These are phyloP conservation scores for Diadumene lineata DNA, from an alignment of 92 coral and sea anemone genomes.

Conservation along the genomic window DNA sequence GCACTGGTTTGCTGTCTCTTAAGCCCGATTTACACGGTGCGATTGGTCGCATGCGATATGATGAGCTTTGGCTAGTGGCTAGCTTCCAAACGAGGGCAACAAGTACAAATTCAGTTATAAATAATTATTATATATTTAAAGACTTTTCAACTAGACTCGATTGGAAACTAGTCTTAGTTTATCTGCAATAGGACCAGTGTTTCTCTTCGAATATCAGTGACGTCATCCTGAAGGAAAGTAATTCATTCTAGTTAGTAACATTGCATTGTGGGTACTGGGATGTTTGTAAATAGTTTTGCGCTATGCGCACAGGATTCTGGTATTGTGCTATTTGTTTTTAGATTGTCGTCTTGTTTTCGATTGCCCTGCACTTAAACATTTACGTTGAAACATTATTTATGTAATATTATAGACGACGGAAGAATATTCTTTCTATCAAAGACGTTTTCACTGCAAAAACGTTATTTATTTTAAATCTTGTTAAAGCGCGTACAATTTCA, in stretches of 20 bases:
- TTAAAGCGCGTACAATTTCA: not conserved
- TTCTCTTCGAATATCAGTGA: not conserved
- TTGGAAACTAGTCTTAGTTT: not conserved
- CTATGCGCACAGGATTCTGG: conserved; percentile 27
- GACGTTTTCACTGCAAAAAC: not conserved
- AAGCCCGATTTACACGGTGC: no score
- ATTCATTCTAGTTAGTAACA: conserved; percentile 16
- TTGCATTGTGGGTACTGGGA: conserved; percentile 12
- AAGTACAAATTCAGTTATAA: not conserved
- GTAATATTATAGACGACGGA: no score
- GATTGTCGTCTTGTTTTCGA: conserved; percentile 10
- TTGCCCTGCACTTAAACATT: no score
- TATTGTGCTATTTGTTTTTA: conserved; percentile 13
- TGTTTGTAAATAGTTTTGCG: conserved; percentile 30
- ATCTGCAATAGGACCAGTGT: not conserved
- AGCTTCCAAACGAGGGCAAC: not conserved
- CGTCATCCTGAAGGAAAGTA: not conserved
- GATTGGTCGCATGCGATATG: no score
- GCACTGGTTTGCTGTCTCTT: no score
- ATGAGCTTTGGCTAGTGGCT: not conserved
- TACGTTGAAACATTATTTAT: not conserved
- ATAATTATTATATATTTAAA: no score
- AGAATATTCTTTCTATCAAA: not conserved
- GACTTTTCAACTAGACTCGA: not conserved
- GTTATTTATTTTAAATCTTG: not conserved